Evolutionary conservation across 2,888 invertebrate species (phyloP).

Genomic region (Zelleria hepariella): DNA sequence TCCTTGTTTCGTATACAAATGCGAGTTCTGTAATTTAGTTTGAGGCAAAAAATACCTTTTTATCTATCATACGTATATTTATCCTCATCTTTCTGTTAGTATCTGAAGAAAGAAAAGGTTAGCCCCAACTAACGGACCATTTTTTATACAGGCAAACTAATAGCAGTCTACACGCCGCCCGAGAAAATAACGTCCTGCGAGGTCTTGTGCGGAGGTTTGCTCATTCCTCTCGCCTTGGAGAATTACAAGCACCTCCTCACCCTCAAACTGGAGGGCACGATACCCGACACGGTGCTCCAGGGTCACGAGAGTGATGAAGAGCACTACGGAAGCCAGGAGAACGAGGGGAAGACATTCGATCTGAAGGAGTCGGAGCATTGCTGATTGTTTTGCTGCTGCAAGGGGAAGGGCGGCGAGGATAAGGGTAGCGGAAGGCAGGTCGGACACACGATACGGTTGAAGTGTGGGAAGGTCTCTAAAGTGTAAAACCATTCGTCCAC

Average conservation of each 20-base stretch:
- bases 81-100: too few relatives aligned
- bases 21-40: too few relatives aligned
- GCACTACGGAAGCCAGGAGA: constrained; percentile 69
- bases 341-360: constrained; percentile 72
- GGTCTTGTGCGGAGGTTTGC: constrained; percentile 79
- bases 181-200: constrained; percentile 82
- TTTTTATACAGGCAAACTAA: constrained; percentile 76
- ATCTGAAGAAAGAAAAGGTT: too few relatives aligned
- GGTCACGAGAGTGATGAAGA: constrained; percentile 33
- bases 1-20: too few relatives aligned
- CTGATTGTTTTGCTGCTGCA: constrained; percentile 31
- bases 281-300: constrained; percentile 40
- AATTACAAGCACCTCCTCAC: constrained; percentile 77
- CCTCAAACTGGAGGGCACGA: constrained; percentile 68
- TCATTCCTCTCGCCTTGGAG: constrained; percentile 78
- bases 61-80: too few relatives aligned
- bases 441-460: too few relatives aligned
- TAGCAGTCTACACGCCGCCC: constrained; percentile 85
- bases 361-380: constrained; percentile 54
- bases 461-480: too few relatives aligned
- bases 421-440: too few relatives aligned
- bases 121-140: neutral
- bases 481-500: too few relatives aligned
- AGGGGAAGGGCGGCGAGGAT: neutral
- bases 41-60: too few relatives aligned